Percentiles rank a stretch among this genome's conserved stretches.
These are phyloP conservation scores for Brachystomella parvula DNA, from an alignment of 1,140 invertebrate genomes.

Conservation along the genomic window DNA sequence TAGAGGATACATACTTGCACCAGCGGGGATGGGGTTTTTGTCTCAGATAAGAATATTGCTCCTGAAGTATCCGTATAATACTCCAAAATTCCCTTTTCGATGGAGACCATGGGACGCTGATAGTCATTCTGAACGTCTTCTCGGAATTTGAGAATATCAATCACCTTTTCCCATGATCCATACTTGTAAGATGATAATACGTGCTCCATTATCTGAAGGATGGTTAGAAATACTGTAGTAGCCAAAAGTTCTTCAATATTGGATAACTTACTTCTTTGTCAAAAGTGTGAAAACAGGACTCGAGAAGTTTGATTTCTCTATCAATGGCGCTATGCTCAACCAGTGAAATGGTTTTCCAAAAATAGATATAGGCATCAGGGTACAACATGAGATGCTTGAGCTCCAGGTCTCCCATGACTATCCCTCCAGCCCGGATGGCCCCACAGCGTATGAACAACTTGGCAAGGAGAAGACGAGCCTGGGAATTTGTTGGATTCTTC, in stretches of 20 bases:
- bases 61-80: neutral
- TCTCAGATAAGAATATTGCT: neutral
- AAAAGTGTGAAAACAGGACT: slow-evolving; percentile 78
- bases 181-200: slow-evolving; percentile 86
- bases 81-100: slow-evolving; percentile 71
- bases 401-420: slow-evolving; percentile 55
- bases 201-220: slow-evolving; percentile 73
- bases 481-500: slow-evolving; percentile 66
- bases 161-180: slow-evolving; percentile 84
- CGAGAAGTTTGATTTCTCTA: slow-evolving; percentile 57
- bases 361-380: slow-evolving; percentile 76
- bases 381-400: slow-evolving; percentile 92
- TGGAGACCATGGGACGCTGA: slow-evolving; percentile 63
- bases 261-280: slow-evolving; percentile 64
- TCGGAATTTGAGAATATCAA: slow-evolving; percentile 79
- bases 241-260: neutral
- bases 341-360: slow-evolving; percentile 58
- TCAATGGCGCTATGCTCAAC: slow-evolving; percentile 59
- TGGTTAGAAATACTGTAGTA: neutral
- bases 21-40: neutral
- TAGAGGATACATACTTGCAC: neutral
- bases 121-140: slow-evolving; percentile 72
- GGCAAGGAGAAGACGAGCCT: slow-evolving; percentile 64
- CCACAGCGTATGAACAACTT: slow-evolving; percentile 63
- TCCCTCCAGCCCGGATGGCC: slow-evolving; percentile 41